Conservation (phyloP, 2,888 invertebrate genomes). For the Branchinecta sandiegonensis region DNA sequence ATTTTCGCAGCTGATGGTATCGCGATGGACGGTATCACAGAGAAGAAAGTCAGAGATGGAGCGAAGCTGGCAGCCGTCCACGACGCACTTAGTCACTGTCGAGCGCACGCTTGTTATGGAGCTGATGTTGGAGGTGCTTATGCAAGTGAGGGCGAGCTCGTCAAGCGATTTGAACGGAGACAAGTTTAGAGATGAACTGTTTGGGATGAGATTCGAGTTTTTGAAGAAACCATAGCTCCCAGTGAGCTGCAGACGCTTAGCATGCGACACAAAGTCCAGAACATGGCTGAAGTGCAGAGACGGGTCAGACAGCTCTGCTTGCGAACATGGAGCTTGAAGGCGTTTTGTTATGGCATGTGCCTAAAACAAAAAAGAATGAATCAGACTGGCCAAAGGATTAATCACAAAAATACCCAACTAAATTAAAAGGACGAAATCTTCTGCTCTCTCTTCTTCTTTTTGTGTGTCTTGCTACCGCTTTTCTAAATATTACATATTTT, state of each 20-base stretch:
- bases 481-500: no score
- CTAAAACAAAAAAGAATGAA: conserved; percentile 40
- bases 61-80: conserved; percentile 49
- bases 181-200: conserved; percentile 62
- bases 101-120: conserved; percentile 40
- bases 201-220: conserved; percentile 69
- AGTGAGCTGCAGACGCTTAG: conserved; percentile 50
- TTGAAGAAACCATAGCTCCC: conserved; percentile 54
- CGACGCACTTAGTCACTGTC: conserved; percentile 47
- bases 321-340: conserved; percentile 68
- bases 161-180: conserved; percentile 65
- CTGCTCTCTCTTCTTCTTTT: no score
- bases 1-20: neutral
- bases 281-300: conserved; percentile 80
- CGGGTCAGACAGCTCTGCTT: conserved; percentile 57
- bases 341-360: conserved; percentile 78
- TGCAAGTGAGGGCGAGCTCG: conserved; percentile 45
- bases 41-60: conserved; percentile 62
- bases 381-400: neutral
- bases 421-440: no score
- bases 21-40: conserved; percentile 59
- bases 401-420: neutral
- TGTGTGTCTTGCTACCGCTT: no score
- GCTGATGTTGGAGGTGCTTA: conserved; percentile 39
- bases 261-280: conserved; percentile 67